phyloP scores from a whole-genome alignment of 2,113 vertebrate genomes.

The Felis chaus region DNA sequence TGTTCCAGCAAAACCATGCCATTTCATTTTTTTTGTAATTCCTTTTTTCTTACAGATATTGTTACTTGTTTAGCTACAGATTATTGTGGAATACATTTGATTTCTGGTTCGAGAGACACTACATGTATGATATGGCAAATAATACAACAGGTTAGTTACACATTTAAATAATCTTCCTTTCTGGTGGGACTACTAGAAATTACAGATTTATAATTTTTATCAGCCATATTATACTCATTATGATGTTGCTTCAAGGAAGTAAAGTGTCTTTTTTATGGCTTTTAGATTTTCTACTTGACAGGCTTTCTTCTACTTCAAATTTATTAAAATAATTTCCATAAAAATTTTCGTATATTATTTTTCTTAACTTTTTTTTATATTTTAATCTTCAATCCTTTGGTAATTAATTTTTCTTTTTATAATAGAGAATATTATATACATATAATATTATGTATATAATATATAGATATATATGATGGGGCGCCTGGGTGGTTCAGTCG shows the following conservation, averaged over 20 bases:
- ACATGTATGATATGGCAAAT: constrained; percentile 99
- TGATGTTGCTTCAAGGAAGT: background rate
- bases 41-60: constrained; percentile 87
- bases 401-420: background rate
- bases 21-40: constrained; percentile 55
- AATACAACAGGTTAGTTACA: constrained; percentile 92
- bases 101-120: constrained; percentile 97
- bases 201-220: background rate
- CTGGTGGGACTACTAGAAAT: background rate
- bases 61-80: constrained; percentile 97
- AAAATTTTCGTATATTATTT: background rate
- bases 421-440: background rate
- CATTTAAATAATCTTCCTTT: constrained; percentile 7
- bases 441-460: background rate
- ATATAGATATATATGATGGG: background rate
- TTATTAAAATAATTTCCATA: constrained; percentile 6
- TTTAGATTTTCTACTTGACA: background rate
- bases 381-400: constrained; percentile 9
- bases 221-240: background rate
- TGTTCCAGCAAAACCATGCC: constrained; percentile 21
- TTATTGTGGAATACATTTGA: constrained; percentile 96
- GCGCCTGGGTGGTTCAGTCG: too few relatives aligned
- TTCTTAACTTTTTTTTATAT: background rate
- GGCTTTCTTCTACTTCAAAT: background rate
- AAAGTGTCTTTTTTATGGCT: background rate